phyloP scores from a whole-genome alignment of 1,140 invertebrate species.

The Psix sp. region DNA sequence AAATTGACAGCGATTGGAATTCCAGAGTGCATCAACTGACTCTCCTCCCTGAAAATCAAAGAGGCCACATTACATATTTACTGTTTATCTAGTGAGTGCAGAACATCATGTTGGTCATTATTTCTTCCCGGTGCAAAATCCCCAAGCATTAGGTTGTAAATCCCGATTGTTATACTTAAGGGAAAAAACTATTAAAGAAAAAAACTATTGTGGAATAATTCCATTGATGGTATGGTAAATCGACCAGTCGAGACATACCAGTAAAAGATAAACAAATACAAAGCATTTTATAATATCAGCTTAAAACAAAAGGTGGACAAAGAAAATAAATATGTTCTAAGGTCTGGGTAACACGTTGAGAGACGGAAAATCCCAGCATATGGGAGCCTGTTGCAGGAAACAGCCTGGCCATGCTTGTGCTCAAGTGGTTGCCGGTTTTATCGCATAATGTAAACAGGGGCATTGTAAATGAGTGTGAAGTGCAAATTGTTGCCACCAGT shows the following conservation, averaged over 20 bases:
- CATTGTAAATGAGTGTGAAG: conserved; percentile 34
- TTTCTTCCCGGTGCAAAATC: no score
- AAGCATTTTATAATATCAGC: conserved; percentile 7
- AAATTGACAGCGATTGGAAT: conserved; percentile 79
- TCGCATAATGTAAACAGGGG: conserved; percentile 20
- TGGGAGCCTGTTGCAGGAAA: conserved; percentile 20
- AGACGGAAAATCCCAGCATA: conserved; percentile 22
- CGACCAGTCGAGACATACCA: background rate
- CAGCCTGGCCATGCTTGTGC: conserved; percentile 8
- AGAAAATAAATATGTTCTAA: conserved; percentile 14
- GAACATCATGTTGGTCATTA: no score
- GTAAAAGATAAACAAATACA: conserved; percentile 5
- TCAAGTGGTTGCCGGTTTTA: conserved; percentile 25
- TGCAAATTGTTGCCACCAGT: conserved; percentile 29
- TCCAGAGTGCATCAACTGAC: background rate
- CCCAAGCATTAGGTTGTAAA: no score
- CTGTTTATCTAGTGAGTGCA: no score
- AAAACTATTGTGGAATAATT: no score
- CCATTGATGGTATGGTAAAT: no score
- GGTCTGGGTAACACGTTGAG: conserved; percentile 15
- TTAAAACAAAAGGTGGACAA: conserved; percentile 2
- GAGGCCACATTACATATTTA: background rate
- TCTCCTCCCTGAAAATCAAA: background rate
- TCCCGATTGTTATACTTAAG: no score
- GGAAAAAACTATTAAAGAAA: no score